Percentiles rank a stretch among this genome's conserved stretches.
These are phyloP conservation scores for Neotoxoptera formosana DNA, from an alignment of 1,140 invertebrate genomes.

Conservation along the genomic window DNA sequence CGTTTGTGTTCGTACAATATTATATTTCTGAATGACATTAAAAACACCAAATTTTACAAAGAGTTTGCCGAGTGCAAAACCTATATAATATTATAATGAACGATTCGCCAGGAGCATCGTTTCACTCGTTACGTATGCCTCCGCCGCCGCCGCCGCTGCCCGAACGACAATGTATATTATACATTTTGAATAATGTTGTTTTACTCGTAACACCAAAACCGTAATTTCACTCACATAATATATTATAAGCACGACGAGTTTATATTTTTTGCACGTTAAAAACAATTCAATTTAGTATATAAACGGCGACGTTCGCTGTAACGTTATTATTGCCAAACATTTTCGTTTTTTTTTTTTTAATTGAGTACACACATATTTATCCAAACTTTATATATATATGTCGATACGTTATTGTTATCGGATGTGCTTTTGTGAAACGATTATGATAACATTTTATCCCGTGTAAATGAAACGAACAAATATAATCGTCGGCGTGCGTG, in stretches of 20 bases:
- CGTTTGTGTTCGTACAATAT: not conserved
- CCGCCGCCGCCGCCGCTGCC: too few relatives aligned
- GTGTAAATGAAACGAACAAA: not conserved
- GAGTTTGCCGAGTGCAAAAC: not conserved
- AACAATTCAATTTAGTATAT: not conserved
- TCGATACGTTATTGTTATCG: not conserved
- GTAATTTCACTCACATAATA: not conserved
- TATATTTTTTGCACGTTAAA: not conserved
- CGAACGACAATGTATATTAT: not conserved
- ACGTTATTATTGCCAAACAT: not conserved
- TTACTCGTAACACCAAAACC: not conserved
- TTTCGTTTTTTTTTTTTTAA: not conserved
- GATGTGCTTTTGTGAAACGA: not conserved
- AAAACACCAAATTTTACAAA: not conserved
- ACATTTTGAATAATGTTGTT: slow-evolving; percentile 14
- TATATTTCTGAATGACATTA: not conserved
- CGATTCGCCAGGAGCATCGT: slow-evolving; percentile 16
- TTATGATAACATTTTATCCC: not conserved
- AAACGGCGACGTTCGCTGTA: not conserved
- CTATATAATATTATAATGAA: too few relatives aligned
- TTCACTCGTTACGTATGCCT: not conserved
- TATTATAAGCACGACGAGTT: not conserved
- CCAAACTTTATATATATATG: not conserved
- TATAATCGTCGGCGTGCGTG: not conserved
- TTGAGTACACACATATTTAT: not conserved